Evolutionary conservation across 2,888 invertebrate species (phyloP), one percentile per base, ranked within the genome.

Genomic region (Bursaphelenchus okinawaensis): DNA sequence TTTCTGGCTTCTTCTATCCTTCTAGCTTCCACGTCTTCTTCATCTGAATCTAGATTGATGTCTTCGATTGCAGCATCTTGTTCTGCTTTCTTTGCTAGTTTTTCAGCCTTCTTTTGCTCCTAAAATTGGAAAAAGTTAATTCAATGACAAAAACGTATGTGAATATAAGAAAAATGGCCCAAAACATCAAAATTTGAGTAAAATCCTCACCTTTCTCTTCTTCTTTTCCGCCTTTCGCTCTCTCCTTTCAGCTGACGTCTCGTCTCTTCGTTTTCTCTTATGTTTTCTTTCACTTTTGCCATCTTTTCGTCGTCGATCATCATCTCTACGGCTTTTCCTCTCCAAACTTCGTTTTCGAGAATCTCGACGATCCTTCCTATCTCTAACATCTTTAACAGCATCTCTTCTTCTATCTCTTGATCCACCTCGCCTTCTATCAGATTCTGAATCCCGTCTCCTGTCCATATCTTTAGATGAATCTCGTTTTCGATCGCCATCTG

Each of bases 1-100:
- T 70, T 67, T n/a, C 77, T 59, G 9, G 70, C 64, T 40, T 73
- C 75, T 60, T 74, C 76, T 24, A 79, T 79, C 55, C 73, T 74
- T 55, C 69, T 75, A 54, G 71, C 70, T 62, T 79, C 79, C 24
- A 73, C 67, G 9, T 74, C 74, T 0, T 75, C 73, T n/a, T 65
- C 65, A 22, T 71, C 70, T 0, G 71, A 71, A 61, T 74, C 70
- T 12, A 71, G 70, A 28, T 73, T 69, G 40, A 74, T 69, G 55
- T 52, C 66, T 29, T 40, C 40, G n/a, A 40, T 40, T 1, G 16
- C 40, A 40, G 12, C 6, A n/a, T 63, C 66, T 8, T 58, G n/a
- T n/a, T n/a, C n/a, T n/a, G n/a, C 54, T 19, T 22, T 22, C 7
- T 61, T 52, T 63, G 60, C 52, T 62, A 24, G 1, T 63, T 52